Base-by-base conservation (phyloP, 1,140 invertebrate species). In the Drosophila ananassae region DNA sequence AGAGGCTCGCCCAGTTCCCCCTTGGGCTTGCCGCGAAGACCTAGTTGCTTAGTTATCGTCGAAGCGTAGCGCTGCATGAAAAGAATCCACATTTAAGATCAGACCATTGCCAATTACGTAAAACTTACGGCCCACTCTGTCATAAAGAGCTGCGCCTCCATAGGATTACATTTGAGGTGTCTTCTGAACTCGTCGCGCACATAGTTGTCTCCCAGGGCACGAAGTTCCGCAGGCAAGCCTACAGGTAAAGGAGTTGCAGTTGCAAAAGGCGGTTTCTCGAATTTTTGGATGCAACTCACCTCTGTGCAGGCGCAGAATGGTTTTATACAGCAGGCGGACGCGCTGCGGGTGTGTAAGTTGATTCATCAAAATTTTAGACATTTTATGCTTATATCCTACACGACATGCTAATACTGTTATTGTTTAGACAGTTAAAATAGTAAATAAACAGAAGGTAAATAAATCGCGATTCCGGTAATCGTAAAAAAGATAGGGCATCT, bases 101-200 rank as follows among this genome's bases (percentile, higher is more conserved):
- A 9, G 6, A 4, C 25, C 6, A 17, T 10, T 41, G n/a, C 5
- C 2, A 17, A 57, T 79, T 66, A 68, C 67, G 76, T 79, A 89
- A 83, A 71, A 93, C 94, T 94, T 93, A 98, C 97, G 41, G 96
- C 95, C 98, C 98, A 99, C 93, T 98, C 97, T 28, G 94, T 94
- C 91, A 98, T 94, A 91, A 99, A 98, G 5, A 96, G 93, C 24
- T 93, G 91, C 9, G 96, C 94, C 91, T 97, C 95, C 51, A 93
- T 92, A 9, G 93, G 92, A 57, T 93, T 94, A 71, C 96, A 97
- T n/a, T 93, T 94, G 91, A 98, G 97, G 90, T 98, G 97, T 51
- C 96, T 92, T 78, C 94, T 95, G 92, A 99, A 99, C 92, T 99
- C 98, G 78, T 97, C 97, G 79, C 95, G 95, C 0, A 96, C 96